A percentile compares a stretch with the other conserved stretches of the same genome.
Conservation (phyloP, 2,888 invertebrate genomes). For the Melitaea athalia region DNA sequence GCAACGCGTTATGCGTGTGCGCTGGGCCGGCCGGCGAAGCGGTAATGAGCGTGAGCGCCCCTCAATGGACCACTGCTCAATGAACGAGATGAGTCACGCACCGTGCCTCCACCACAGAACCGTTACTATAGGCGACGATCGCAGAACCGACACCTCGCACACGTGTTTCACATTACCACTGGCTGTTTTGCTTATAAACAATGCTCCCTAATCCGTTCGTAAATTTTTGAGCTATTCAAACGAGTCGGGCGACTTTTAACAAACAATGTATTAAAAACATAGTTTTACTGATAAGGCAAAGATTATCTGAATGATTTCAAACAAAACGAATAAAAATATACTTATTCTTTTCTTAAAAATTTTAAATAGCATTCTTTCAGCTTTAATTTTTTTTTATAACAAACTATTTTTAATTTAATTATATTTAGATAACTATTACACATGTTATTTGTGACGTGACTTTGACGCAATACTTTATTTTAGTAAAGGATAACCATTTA, state of each 20-base stretch:
- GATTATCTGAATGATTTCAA: not conserved
- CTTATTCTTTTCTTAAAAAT: not conserved
- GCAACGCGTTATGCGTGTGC: slow-evolving; percentile 78
- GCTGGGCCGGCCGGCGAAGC: slow-evolving; percentile 80
- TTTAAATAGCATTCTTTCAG: too few species aligned
- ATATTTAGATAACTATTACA: too few species aligned
- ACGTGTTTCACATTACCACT: slow-evolving; percentile 60
- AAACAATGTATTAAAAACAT: slow-evolving; percentile 50
- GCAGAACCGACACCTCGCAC: slow-evolving; percentile 64
- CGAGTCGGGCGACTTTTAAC: slow-evolving; percentile 47
- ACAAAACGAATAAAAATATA: not conserved
- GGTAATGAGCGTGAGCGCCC: slow-evolving; percentile 78
- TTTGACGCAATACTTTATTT: too few species aligned
- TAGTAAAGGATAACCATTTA: too few species aligned
- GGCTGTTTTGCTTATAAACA: slow-evolving; percentile 22
- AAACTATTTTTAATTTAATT: too few species aligned
- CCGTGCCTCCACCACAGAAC: slow-evolving; percentile 76
- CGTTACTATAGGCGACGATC: slow-evolving; percentile 58
- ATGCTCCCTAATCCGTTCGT: slow-evolving; percentile 15
- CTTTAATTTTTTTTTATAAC: too few species aligned
- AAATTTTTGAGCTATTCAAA: slow-evolving; percentile 31
- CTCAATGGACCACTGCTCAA: slow-evolving; percentile 73
- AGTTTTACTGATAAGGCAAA: slow-evolving; percentile 33
- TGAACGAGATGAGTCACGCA: slow-evolving; percentile 74
- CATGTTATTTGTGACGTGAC: too few species aligned